Evolutionary conservation across 2,888 invertebrate genomes (phyloP).

Genomic region (Zelleria hepariella): DNA sequence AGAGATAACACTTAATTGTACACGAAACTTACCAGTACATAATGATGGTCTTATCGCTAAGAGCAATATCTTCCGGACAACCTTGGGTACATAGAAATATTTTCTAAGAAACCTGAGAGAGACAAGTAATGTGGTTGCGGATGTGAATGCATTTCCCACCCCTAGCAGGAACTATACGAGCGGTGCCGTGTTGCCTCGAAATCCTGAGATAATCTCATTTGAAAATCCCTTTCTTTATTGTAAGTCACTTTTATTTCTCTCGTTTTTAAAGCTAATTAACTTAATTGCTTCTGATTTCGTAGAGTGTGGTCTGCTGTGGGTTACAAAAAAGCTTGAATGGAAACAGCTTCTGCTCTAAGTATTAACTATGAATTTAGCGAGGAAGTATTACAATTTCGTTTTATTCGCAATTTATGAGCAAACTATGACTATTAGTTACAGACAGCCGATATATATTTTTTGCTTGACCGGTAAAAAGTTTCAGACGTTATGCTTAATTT

Average conservation of each 20-base stretch:
- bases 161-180: not conserved
- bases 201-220: slow-evolving; percentile 2
- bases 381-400: no score
- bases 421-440: no score
- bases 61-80: no score
- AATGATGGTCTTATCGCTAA: no score
- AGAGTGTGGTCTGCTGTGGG: not conserved
- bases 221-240: not conserved
- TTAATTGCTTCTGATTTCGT: not conserved
- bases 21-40: no score
- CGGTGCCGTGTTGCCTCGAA: not conserved
- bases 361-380: not conserved
- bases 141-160: not conserved
- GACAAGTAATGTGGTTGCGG: not conserved
- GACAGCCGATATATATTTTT: no score
- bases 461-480: no score
- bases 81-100: no score
- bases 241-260: not conserved
- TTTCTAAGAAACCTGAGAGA: not conserved
- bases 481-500: no score
- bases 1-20: no score
- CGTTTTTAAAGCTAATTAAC: not conserved
- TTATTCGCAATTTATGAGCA: no score
- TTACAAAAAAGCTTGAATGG: not conserved
- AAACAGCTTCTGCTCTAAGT: not conserved